Base-by-base conservation (phyloP, 2,113 vertebrate genomes). In the Epinephelus fuscoguttatus region DNA sequence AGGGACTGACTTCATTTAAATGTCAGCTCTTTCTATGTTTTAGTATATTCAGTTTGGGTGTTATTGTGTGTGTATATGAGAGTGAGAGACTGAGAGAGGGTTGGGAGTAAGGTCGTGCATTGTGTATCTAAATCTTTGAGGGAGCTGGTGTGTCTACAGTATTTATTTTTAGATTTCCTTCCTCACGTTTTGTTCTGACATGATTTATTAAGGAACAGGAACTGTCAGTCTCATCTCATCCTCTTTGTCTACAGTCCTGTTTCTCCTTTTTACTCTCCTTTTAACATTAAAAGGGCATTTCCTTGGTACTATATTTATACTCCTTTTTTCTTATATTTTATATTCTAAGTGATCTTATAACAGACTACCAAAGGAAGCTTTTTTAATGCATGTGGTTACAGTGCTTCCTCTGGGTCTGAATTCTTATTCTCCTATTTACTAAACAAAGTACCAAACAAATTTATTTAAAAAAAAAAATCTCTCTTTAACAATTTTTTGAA, bases 161-260 rank as follows among this genome's bases (percentile, higher is more conserved):
- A 49, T 49, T 53, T 80, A 80, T 70, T 79, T 79, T 70, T 56
- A 56, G 63, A 75, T 69, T 40, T 69, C 2, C 47, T 45, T 62
- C 19, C 55, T 57, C 62, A 56, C 13, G 63, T 49, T 84, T 78
- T 61, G 8, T 63, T 70, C 56, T 79, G 67, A 84, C 70, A 75
- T 70, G 70, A 70, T 73, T 75, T 75, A 84, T 78, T 55, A 74
- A 74, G 63, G 37, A 68, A 62, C 62, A 49, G 12, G 57, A 68
- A 15, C 76, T n/a, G 52, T 53, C 37, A 63, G 49, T 75, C 33
- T 81, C 64, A 71, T 83, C 60, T 75, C 33, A 45, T 55, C 62
- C 47, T 78, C 50, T 59, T 37, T 47, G 27, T 68, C 56, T 78
- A 17, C 52, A 71, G 4, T 50, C 4, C 11, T 25, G 33, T 21